Evolutionary conservation across 2,113 vertebrate genomes (phyloP), one percentile per base, ranked within the genome.

Genomic region (Lycocorax pyrrhopterus): DNA sequence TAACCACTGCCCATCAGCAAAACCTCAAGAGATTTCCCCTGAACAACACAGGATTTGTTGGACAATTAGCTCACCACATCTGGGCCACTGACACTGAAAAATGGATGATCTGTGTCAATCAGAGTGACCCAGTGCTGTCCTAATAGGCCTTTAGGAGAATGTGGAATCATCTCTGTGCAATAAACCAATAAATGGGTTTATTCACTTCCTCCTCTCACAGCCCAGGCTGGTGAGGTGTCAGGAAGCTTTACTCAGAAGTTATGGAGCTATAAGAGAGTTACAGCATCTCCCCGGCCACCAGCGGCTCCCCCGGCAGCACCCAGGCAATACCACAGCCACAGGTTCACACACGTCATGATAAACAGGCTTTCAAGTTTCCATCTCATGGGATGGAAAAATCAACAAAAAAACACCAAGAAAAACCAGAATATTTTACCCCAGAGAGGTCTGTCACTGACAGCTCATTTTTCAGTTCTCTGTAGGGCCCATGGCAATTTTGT

Each of bases 31-130:
- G 83, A 89, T 39, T 72, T 71, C 69, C 76, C 93, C 87, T 91
- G 90, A 97, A 93, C 93, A 96, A 74, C 91, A 68, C 47, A 90
- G 89, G 84, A 95, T 97, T 97, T 97, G 89, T 95, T 94, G 96
- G 85, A 95, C 96, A 97, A 97, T 98, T 97, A 98, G 96, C 90
- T 96, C 90, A 94, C 75, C 77, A n/a, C 43, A 32, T 96, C 94
- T 92, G 95, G 46, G 91, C 89, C 67, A 63, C 76, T 92, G 95
- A 92, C 21, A 90, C 96, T 8, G 77, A 97, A 95, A 94, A 90
- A 49, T 43, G 56, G 84, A 76, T 82, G 82, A 96, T 95, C 77
- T 86, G 77, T 94, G 91, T 97, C 97, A 97, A 84, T 97, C 95
- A 97, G 71, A 87, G 74, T 73, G 89, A 97, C 92, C 94, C 95